phyloP scores from a whole-genome alignment of 2,797 vertebrate genomes.

The Coendou prehensilis region DNA sequence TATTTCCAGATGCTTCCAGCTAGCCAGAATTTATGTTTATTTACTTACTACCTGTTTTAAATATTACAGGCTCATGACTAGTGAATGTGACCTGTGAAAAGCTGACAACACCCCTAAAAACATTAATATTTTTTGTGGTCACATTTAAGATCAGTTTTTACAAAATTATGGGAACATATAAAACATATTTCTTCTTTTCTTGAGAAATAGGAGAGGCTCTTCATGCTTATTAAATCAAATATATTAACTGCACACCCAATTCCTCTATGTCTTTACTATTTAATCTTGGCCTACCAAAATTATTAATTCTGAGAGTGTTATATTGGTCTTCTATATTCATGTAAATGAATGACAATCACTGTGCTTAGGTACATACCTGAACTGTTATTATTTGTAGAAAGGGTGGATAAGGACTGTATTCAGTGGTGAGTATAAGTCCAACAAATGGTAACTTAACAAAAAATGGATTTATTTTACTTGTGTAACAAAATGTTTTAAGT shows the following conservation, averaged over 20 bases:
- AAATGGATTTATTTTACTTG: neutral
- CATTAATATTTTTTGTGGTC: neutral
- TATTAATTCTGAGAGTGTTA: slow-evolving; percentile 15
- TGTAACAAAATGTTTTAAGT: neutral
- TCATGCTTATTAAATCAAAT: slow-evolving; percentile 5
- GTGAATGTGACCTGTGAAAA: slow-evolving; percentile 34
- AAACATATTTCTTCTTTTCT: slow-evolving; percentile 4
- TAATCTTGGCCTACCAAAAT: slow-evolving; percentile 14
- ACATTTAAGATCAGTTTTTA: slow-evolving; percentile 31
- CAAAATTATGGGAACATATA: slow-evolving; percentile 33
- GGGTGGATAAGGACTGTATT: neutral
- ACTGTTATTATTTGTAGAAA: neutral
- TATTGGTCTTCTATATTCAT: neutral
- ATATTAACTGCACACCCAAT: neutral
- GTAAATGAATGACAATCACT: slow-evolving; percentile 15
- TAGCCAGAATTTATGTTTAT: slow-evolving; percentile 9
- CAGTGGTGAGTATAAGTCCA: neutral
- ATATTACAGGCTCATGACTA: neutral
- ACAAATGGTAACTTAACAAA: neutral
- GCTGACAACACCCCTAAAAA: neutral
- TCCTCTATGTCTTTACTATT: slow-evolving; percentile 10
- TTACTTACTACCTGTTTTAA: slow-evolving; percentile 61
- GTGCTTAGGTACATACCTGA: neutral
- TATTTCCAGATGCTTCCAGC: slow-evolving; percentile 13
- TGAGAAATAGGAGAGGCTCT: neutral